Base-by-base conservation (phyloP, 2,113 vertebrate genomes). In the Cricetomys ansorgei region DNA sequence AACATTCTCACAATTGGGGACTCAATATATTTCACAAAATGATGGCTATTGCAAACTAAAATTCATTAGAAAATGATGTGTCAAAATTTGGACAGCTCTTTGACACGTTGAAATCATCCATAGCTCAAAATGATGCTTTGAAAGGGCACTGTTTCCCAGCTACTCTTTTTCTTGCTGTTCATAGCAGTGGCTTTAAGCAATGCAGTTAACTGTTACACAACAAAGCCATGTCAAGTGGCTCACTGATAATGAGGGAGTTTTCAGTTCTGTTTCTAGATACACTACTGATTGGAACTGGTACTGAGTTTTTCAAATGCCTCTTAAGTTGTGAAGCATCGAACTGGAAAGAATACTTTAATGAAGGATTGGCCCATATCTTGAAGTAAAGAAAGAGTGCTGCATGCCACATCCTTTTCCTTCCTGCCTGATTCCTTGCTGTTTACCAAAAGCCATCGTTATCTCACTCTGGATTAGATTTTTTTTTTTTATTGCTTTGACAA, bases 211-310 rank as follows among this genome's bases (percentile, higher is more conserved):
- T 80, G 69, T 48, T 84, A 57, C 16, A 95, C 65, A 69, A 77
- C 81, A 94, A 90, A 91, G 45, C 40, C 79, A 72, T 40, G 53
- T 94, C 88, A 94, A 94, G 75, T 69, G 91, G 76, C 70, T 97
- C 69, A 76, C 21, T 81, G 91, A 80, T 92, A 92, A 97, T 92
- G 89, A 95, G 76, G 76, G 72, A 53, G 45, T 55, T 94, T 92
- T 95, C 53, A 45, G 76, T 79, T 65, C 57, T 85, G 29, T 75
- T 95, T 84, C 34, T 92, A 75, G 80, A 95, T 72, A 31, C 50
- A 76, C 45, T 59, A 43, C 37, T 89, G 90, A 83, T 40, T 94
- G 73, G 62, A 12, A 53, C 31, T 67, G 1, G 5, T 29, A 43
- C 75, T 95, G 65, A 45, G 45, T 27, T 85, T 94, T 67, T 70